These are phyloP conservation scores for Idris sp. DNA, from an alignment of 1,140 invertebrate genomes.

Conservation along the genomic window DNA sequence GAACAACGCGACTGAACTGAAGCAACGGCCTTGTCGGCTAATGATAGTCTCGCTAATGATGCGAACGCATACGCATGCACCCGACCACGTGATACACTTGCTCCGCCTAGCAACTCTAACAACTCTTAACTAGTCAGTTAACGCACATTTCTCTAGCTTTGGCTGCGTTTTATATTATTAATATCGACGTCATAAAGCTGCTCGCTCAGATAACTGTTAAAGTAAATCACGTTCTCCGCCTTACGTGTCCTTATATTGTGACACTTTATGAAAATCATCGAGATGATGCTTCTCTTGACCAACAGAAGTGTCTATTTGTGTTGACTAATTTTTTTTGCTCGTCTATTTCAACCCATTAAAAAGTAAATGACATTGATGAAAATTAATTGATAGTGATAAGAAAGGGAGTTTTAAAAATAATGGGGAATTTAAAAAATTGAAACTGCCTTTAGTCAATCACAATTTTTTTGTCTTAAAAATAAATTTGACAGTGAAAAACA, in stretches of 20 bases:
- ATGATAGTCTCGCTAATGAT: constrained; percentile 78
- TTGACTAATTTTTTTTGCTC: too few species aligned
- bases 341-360: too few species aligned
- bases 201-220: constrained; percentile 1
- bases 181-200: constrained; percentile 46
- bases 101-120: constrained; percentile 61
- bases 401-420: too few species aligned
- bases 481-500: too few species aligned
- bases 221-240: constrained; percentile 34
- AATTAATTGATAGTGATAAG: too few species aligned
- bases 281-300: too few species aligned
- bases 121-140: constrained; percentile 59
- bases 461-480: too few species aligned
- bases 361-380: too few species aligned
- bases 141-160: constrained; percentile 57
- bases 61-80: constrained; percentile 70
- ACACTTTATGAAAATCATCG: constrained; percentile 10
- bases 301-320: too few species aligned
- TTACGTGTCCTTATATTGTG: constrained; percentile 35
- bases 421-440: too few species aligned
- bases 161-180: constrained; percentile 47
- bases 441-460: too few species aligned
- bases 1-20: constrained; percentile 56
- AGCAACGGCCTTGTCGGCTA: constrained; percentile 75
- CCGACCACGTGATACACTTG: constrained; percentile 59